Evolutionary conservation across 2,888 invertebrate genomes (phyloP).

Genomic region (Meliscaeva auricollis): DNA sequence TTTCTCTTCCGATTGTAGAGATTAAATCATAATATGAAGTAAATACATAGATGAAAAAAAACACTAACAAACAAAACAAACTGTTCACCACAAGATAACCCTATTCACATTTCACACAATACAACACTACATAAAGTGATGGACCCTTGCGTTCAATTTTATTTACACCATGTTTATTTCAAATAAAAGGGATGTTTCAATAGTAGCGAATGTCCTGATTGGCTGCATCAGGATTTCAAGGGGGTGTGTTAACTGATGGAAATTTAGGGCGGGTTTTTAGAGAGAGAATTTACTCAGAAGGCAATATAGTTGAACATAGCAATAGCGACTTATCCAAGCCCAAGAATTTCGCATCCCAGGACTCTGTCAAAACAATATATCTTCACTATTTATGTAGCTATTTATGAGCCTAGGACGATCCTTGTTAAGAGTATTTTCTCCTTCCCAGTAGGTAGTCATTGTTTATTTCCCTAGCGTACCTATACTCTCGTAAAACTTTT

Average conservation of each 20-base stretch:
- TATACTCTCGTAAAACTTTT: conserved; percentile 51
- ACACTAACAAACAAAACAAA: conserved; percentile 39
- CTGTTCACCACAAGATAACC: conserved; percentile 67
- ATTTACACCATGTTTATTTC: conserved; percentile 55
- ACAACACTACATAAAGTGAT: conserved; percentile 49
- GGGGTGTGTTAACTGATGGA: conserved; percentile 34
- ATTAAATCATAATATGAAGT: conserved; percentile 69
- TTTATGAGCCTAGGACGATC: conserved; percentile 59
- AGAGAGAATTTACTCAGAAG: conserved; percentile 16
- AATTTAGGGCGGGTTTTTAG: conserved; percentile 42
- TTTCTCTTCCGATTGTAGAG: conserved; percentile 66
- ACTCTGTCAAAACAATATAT: conserved; percentile 63
- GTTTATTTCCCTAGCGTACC: conserved; percentile 68
- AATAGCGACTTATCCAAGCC: conserved; percentile 37
- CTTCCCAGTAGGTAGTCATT: conserved; percentile 55
- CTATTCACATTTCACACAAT: conserved; percentile 64
- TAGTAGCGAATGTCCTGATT: conserved; percentile 48
- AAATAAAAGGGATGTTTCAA: conserved; percentile 55
- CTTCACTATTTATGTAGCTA: conserved; percentile 53
- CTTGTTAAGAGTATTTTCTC: conserved; percentile 51
- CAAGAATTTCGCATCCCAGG: conserved; percentile 38
- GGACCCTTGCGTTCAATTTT: conserved; percentile 42
- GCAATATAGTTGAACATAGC: conserved; percentile 3
- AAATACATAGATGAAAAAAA: conserved; percentile 42
- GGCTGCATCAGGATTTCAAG: conserved; percentile 30